phyloP scores from a whole-genome alignment of 53 echinoderm and acorn worm species.

The Glandiceps talaboti region DNA sequence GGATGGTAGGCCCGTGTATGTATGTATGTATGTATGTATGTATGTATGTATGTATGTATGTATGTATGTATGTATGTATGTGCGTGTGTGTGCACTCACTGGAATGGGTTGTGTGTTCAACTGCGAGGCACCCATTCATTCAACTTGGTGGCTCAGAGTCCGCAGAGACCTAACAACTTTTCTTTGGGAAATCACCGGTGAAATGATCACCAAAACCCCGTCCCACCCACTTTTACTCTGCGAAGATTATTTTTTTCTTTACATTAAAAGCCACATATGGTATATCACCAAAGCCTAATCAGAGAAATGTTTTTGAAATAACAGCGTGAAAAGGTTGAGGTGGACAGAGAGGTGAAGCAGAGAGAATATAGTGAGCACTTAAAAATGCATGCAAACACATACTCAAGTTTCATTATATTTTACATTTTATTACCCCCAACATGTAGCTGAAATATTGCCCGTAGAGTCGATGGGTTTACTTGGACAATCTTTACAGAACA shows the following conservation, averaged over 20 bases:
- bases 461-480: no score
- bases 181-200: background rate
- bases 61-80: no score
- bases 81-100: background rate
- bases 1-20: background rate
- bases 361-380: no score
- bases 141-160: background rate
- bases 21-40: no score
- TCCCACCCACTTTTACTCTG: background rate
- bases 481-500: no score
- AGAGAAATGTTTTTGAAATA: no score
- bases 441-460: background rate
- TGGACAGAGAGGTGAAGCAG: no score
- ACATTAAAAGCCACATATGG: no score
- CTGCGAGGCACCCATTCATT: background rate
- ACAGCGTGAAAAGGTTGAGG: no score
- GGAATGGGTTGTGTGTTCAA: background rate
- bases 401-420: background rate
- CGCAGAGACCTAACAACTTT: background rate
- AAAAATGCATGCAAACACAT: background rate
- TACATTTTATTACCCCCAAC: background rate
- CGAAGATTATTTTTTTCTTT: no score
- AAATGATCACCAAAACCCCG: background rate
- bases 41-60: no score
- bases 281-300: no score